Base-by-base conservation (phyloP, 2,888 invertebrate genomes). In the Drosophila subsilvestris region DNA sequence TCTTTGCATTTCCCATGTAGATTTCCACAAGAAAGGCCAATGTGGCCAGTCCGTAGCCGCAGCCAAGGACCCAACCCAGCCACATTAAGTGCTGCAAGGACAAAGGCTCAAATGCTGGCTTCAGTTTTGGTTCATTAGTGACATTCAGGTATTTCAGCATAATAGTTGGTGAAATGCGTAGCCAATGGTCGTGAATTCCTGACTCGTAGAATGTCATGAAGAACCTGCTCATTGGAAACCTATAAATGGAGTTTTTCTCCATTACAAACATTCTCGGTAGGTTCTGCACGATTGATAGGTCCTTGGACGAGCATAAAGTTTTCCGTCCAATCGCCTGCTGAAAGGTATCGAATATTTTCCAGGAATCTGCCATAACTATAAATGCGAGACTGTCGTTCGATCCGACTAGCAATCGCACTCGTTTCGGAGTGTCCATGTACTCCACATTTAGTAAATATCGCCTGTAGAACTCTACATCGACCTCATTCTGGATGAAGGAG, bases 381-480 rank as follows among this genome's bases (percentile, higher is more conserved):
- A 45, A 65, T 2, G 53, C 54, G 22, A 8, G 49, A 10, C 25
- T 58, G n/a, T 32, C 43, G 5, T 68, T 65, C 10, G 29, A 3
- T 3, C 3, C 10, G 4, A 29, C 3, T 1, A 29, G 3, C 29
- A 29, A 12, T 10, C 4, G 10, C 10, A 3, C 10, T 2, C 20
- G 1, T 2, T 29, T 1, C 29, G 1, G 29, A 4, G 29, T 3
- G 1, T 10, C 7, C 2, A 51, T 6, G 7, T 44, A n/a, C 25
- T 2, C 3, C 2, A 29, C 10, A 29, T 44, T 37, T 1, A 44
- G 10, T 0, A 50, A 4, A n/a, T 29, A n/a, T 12, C 10, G 22
- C 5, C 25, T 25, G 10, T 49, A 42, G 3, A 53, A 63, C 2
- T 63, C 47, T 1, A 6, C 10, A n/a, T 48, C 18, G 2, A 57